Evolutionary conservation across 2,113 vertebrate genomes (phyloP).

Genomic region (Rhagologus leucostigma): DNA sequence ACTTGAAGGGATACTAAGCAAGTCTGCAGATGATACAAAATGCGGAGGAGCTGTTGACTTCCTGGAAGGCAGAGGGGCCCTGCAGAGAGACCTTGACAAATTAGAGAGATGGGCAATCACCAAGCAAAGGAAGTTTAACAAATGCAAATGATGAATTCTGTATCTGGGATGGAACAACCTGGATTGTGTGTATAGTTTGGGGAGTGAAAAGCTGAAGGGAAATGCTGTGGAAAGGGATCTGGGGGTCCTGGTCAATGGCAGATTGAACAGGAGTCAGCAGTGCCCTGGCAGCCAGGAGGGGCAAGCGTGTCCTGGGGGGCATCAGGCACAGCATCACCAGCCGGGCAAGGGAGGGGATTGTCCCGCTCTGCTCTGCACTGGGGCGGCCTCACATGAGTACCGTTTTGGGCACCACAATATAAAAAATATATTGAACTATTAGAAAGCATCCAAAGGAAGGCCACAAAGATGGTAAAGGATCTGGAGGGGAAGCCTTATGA

Average conservation of each 20-base stretch:
- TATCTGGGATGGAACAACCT: not conserved
- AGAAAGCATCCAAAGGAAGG: not conserved
- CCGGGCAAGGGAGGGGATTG: accelerated
- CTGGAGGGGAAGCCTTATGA: accelerated
- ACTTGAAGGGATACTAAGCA: no score
- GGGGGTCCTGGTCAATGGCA: accelerated
- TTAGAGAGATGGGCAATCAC: not conserved
- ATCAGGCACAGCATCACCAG: accelerated
- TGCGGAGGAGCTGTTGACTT: not conserved
- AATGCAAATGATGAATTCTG: not conserved
- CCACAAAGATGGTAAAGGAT: not conserved
- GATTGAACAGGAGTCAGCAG: not conserved
- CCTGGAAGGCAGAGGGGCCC: no score
- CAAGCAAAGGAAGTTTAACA: not conserved
- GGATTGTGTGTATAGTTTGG: no score
- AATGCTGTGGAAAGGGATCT: not conserved
- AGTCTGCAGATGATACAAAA: not conserved
- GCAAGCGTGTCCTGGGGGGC: accelerated
- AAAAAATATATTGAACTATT: not conserved
- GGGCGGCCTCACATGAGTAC: accelerated
- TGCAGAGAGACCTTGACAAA: not conserved
- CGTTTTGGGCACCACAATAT: not conserved
- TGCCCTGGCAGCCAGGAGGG: not conserved
- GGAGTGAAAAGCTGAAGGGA: not conserved
- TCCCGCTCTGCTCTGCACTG: accelerated